Percentiles rank a stretch among this genome's conserved stretches.
Conservation (phyloP, 2,113 vertebrate species). For the Delphinus delphis region DNA sequence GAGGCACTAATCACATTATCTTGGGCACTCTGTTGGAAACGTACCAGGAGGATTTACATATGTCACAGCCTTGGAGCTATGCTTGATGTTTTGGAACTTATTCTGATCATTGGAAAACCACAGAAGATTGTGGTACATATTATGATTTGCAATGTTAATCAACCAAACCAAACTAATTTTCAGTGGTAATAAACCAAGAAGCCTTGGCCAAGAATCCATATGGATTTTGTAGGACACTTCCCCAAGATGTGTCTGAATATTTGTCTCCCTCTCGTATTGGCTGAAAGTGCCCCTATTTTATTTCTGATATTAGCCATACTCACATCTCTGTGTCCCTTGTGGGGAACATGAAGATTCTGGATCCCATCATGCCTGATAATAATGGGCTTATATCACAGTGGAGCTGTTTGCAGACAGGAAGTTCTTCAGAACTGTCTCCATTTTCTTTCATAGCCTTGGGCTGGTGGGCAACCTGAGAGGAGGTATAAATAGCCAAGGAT, state of each 20-base stretch:
- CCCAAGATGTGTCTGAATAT: neutral
- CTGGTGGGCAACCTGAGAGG: neutral
- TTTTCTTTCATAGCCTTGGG: neutral
- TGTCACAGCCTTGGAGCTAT: neutral
- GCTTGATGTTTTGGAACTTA: conserved; percentile 32
- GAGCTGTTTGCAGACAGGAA: neutral
- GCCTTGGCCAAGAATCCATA: neutral
- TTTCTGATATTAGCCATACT: neutral
- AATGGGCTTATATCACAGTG: neutral
- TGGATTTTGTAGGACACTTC: neutral
- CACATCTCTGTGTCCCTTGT: neutral
- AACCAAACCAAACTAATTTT: conserved; percentile 23
- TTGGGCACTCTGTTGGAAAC: neutral
- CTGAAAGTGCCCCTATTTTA: neutral
- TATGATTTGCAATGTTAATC: neutral
- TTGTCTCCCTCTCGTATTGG: neutral
- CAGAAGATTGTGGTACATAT: neutral
- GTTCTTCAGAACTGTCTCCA: neutral
- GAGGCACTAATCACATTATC: conserved; percentile 6
- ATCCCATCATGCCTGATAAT: neutral
- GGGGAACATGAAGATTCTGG: neutral
- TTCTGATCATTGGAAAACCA: conserved; percentile 45
- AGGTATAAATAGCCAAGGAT: neutral
- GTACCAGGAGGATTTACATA: neutral
- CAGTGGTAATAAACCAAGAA: conserved; percentile 21